These are phyloP conservation scores for Drosophila sp. DNA, from an alignment of 1,140 invertebrate genomes.

Conservation along the genomic window DNA sequence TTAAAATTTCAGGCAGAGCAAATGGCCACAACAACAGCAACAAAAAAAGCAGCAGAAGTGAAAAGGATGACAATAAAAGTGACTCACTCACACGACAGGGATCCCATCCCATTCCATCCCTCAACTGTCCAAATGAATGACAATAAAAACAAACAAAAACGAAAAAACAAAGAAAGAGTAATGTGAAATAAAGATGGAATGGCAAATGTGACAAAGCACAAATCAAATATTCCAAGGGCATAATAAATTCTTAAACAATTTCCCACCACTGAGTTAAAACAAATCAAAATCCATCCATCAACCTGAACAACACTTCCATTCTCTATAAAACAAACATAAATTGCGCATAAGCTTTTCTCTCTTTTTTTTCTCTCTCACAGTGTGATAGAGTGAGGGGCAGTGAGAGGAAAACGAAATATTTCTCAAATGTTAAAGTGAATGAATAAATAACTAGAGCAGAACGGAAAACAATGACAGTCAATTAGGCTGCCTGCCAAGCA, in stretches of 20 bases:
- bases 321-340: not conserved
- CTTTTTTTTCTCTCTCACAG: not conserved
- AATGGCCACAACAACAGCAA: not conserved
- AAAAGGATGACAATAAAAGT: constrained; percentile 3
- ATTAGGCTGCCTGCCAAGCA: not conserved
- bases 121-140: constrained; percentile 6
- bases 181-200: constrained; percentile 1
- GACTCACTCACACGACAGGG: not conserved
- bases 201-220: constrained; percentile 18
- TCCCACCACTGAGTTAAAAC: not conserved
- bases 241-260: constrained; percentile 19
- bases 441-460: constrained; percentile 10
- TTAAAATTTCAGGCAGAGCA: constrained; percentile 25
- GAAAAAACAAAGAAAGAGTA: not conserved
- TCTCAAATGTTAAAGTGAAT: constrained; percentile 7
- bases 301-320: constrained; percentile 5
- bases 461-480: constrained; percentile 10
- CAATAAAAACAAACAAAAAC: not conserved
- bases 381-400: too few relatives aligned
- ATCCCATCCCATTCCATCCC: not conserved
- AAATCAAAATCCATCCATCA: constrained; percentile 14
- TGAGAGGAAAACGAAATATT: not conserved
- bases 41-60: too few relatives aligned
- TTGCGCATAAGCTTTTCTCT: not conserved
- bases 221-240: constrained; percentile 21